Conservation (phyloP, 2,888 invertebrate species). For the Quadroppia sp. region DNA sequence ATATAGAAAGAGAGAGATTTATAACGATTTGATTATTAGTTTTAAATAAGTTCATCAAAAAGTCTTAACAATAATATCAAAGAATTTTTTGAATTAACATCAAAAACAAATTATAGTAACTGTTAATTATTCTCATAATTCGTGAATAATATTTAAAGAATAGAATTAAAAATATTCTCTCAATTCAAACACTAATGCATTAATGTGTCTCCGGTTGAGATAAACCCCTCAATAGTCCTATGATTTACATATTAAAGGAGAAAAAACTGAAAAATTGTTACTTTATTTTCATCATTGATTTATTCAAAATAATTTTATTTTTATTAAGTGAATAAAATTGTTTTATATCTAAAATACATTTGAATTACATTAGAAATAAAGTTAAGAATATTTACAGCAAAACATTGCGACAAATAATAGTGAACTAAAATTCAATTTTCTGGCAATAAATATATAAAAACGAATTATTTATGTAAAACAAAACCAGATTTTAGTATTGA, state of each 20-base stretch:
- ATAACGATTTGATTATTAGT: too few relatives aligned
- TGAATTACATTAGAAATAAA: background rate
- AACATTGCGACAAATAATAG: background rate
- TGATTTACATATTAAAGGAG: too few relatives aligned
- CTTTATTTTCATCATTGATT: background rate
- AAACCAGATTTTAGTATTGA: background rate
- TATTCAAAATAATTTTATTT: conserved; percentile 1
- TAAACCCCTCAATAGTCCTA: background rate
- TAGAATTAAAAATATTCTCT: conserved; percentile 6
- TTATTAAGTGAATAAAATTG: background rate
- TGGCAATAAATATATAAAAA: conserved; percentile 21
- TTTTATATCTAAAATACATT: background rate
- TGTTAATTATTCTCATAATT: too few relatives aligned
- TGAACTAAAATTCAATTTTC: conserved; percentile 9
- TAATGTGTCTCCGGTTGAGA: too few relatives aligned
- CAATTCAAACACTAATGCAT: too few relatives aligned
- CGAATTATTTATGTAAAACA: background rate
- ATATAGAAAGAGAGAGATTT: too few relatives aligned
- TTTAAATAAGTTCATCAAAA: too few relatives aligned
- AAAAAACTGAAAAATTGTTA: too few relatives aligned
- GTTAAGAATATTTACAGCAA: background rate
- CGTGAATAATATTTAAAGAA: too few relatives aligned
- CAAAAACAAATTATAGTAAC: too few relatives aligned
- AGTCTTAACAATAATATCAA: background rate
- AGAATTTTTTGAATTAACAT: background rate